Conservation (phyloP, 37 sponge, comb jelly and placozoan genomes). For the Axinella damicornis region DNA sequence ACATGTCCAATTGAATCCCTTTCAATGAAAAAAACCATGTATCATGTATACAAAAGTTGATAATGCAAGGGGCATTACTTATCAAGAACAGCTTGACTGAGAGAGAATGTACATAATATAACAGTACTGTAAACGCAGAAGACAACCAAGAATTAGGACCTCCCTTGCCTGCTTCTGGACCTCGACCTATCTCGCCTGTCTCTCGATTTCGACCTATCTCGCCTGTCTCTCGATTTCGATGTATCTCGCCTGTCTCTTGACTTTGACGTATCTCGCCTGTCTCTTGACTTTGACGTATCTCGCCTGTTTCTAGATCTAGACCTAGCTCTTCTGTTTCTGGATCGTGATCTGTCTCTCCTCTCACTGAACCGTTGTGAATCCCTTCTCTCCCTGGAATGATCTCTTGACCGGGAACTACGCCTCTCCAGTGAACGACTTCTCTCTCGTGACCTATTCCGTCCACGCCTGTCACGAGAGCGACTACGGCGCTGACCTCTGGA, state of each 20-base stretch:
- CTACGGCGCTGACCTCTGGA: conserved; percentile 13
- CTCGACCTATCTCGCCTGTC: conserved; percentile 22
- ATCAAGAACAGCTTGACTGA: too few species aligned
- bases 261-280: conserved; percentile 15
- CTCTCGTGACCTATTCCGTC: conserved; percentile 19
- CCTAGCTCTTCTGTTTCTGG: conserved; percentile 29
- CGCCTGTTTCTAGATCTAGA: neutral
- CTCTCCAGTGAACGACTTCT: conserved; percentile 37
- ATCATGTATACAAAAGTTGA: too few species aligned
- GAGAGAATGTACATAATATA: too few species aligned
- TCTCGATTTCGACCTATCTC: conserved; percentile 23
- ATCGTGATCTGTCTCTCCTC: conserved; percentile 15
- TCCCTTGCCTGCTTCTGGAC: neutral
- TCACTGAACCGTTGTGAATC: neutral
- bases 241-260: neutral
- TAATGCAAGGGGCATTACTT: too few species aligned
- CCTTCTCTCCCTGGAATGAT: conserved; percentile 3
- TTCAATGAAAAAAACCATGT: neutral
- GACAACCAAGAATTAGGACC: too few species aligned
- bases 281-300: conserved; percentile 21
- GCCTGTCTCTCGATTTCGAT: neutral
- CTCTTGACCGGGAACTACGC: conserved; percentile 17
- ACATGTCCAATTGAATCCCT: neutral
- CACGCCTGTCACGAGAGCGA: conserved; percentile 24
- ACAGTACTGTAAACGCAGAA: too few species aligned